Evolutionary conservation across 1,140 invertebrate species (phyloP), one percentile per base, ranked within the genome.

Genomic region (Galleria mellonella): DNA sequence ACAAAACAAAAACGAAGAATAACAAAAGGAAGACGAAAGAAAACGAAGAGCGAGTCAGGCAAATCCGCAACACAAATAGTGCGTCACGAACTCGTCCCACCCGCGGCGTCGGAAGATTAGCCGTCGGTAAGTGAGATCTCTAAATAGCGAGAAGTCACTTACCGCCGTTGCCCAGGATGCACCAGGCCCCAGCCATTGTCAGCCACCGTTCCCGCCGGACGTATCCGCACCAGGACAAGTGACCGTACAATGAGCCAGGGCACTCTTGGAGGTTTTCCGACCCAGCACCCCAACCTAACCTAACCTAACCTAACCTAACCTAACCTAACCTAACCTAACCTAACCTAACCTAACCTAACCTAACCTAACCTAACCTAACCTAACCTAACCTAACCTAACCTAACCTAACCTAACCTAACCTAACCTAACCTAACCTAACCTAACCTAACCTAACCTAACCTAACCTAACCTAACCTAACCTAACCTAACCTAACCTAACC

Each of bases 361-460:
- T 31, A 46, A 55, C 56, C 51, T 55, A 60, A 60, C 56, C 56
- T 55, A 55, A 60, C 56, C 56, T 60, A 60, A 59, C 55, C 55
- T 60, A 60, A 60, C 56, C 56, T 60, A 60, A 60, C 56, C 56
- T 55, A 60, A 55, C 56, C 56, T 60, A 55, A 60, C 56, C 56
- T 51, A 60, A 55, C 56, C 51, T 60, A 55, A 51, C 47, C 47
- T 51, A 40, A 38, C 33, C 30, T 31, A 31, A 55, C 53, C 47
- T 46, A 51, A 55, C 52, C 43, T 43, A 42, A 52, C 43, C 50
- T 52, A 46, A 47, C 40, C 51, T 43, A 47, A 47, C 44, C 44
- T 43, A 47, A 53, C 51, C 44, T 57, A 57, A 57, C 49, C 54
- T 51, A 51, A 56, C 54, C 47, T 51, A 55, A 55, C 53, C 53